Percentiles rank a stretch among this genome's conserved stretches.
Evolutionary conservation across 2,113 vertebrate species (phyloP).

Genomic region (Emydura subglobosa): DNA sequence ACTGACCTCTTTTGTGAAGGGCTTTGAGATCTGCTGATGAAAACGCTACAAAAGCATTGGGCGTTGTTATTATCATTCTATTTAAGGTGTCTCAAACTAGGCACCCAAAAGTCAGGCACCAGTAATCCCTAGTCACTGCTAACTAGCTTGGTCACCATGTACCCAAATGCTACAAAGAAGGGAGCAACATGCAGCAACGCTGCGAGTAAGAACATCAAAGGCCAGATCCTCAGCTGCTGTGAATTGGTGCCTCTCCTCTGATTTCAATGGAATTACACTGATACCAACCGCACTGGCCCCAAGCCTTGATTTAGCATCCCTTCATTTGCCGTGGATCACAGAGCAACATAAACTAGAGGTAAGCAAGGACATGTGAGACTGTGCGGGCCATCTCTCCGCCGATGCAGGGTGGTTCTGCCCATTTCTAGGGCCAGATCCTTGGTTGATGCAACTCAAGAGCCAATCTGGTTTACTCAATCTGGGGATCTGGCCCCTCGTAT

Average conservation of each 20-base stretch:
- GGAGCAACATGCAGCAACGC: neutral
- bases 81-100: neutral
- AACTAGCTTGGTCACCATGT: neutral
- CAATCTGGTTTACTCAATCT: fast-evolving
- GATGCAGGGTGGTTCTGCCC: neutral
- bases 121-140: neutral
- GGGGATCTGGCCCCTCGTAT: neutral
- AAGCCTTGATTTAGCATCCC: too few species aligned
- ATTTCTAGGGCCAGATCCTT: neutral
- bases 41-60: neutral
- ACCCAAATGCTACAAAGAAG: fast-evolving
- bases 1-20: neutral
- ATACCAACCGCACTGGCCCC: neutral
- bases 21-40: neutral
- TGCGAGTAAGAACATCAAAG: neutral
- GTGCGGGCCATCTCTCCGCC: fast-evolving
- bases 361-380: neutral
- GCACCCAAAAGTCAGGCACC: neutral
- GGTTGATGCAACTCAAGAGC: fast-evolving
- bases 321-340: neutral
- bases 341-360: neutral
- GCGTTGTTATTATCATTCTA: neutral
- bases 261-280: neutral
- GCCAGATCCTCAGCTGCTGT: neutral
- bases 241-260: neutral